These are phyloP conservation scores for Graphium colonna DNA, from an alignment of 2,888 invertebrate genomes.

Conservation along the genomic window DNA sequence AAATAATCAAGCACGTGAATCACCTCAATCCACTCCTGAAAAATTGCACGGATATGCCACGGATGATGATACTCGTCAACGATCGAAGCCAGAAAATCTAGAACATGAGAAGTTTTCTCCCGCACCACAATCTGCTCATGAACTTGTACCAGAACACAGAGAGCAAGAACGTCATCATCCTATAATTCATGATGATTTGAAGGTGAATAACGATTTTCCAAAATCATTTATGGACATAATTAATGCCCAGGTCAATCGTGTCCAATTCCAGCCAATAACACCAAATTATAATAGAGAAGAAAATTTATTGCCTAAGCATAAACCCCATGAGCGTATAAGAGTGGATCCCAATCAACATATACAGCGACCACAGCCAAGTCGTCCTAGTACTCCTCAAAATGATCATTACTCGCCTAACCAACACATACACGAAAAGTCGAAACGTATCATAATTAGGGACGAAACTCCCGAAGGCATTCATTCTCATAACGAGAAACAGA, in stretches of 20 bases:
- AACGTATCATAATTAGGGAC: slow-evolving; percentile 55
- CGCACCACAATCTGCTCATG: slow-evolving; percentile 24
- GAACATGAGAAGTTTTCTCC: slow-evolving; percentile 22
- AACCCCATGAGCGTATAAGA: slow-evolving; percentile 45
- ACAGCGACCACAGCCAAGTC: slow-evolving; percentile 29
- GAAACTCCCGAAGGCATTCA: slow-evolving; percentile 56
- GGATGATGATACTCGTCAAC: neutral
- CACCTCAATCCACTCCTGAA: neutral
- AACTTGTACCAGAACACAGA: slow-evolving; percentile 34
- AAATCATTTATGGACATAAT: slow-evolving; percentile 25
- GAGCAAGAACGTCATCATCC: slow-evolving; percentile 30
- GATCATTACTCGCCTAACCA: slow-evolving; percentile 7
- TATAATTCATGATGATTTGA: slow-evolving; percentile 26
- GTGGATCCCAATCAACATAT: slow-evolving; percentile 55
- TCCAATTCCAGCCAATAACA: slow-evolving; percentile 40
- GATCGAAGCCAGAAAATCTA: slow-evolving; percentile 7
- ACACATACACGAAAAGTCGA: slow-evolving; percentile 49
- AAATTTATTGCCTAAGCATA: slow-evolving; percentile 40
- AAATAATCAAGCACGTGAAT: slow-evolving; percentile 6
- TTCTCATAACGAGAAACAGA: slow-evolving; percentile 49
- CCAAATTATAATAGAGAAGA: slow-evolving; percentile 59
- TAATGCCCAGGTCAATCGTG: slow-evolving; percentile 18
- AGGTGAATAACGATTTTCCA: slow-evolving; percentile 28
- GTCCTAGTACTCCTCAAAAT: slow-evolving; percentile 29
- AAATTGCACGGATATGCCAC: slow-evolving; percentile 2